Conservation (phyloP, 2,113 vertebrate species). For the Colossoma macropomum region DNA sequence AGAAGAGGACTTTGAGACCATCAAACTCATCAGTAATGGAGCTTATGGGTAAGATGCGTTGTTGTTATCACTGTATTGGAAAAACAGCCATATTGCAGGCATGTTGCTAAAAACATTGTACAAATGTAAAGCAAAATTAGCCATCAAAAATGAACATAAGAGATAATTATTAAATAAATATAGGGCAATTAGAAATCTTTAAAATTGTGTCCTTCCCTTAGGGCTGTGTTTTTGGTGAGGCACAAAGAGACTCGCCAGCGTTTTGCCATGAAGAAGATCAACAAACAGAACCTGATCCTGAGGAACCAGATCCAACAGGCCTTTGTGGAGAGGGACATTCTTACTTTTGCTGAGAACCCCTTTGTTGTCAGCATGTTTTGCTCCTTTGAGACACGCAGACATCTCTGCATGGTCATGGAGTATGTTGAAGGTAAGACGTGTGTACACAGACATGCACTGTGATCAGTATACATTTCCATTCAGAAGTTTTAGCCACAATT, state of each 20-base stretch:
- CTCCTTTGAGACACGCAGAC: slow-evolving; percentile 94
- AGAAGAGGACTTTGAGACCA: slow-evolving; percentile 96
- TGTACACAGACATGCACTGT: neutral
- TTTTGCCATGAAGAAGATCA: slow-evolving; percentile 99
- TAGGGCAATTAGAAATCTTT: too few relatives aligned
- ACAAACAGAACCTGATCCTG: slow-evolving; percentile 97
- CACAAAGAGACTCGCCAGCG: slow-evolving; percentile 93
- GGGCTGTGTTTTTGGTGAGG: slow-evolving; percentile 92
- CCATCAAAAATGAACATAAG: neutral
- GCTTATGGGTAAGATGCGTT: slow-evolving; percentile 86
- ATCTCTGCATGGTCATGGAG: slow-evolving; percentile 99
- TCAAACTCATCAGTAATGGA: slow-evolving; percentile 98
- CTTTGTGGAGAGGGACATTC: slow-evolving; percentile 95
- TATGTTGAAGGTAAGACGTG: slow-evolving; percentile 91
- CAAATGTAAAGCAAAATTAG: neutral
- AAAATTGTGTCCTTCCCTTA: slow-evolving; percentile 56
- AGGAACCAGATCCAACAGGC: slow-evolving; percentile 98
- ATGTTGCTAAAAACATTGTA: neutral
- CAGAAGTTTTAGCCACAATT: neutral
- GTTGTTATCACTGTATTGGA: too few relatives aligned
- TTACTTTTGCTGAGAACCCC: slow-evolving; percentile 96
- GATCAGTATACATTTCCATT: neutral
- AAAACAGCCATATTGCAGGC: too few relatives aligned
- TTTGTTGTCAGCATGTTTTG: slow-evolving; percentile 99
- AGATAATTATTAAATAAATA: neutral